Percentiles rank a stretch among this genome's conserved stretches.
Evolutionary conservation across 92 coral and sea anemone species (phyloP).

Genomic region (Pocillopora grandis): DNA sequence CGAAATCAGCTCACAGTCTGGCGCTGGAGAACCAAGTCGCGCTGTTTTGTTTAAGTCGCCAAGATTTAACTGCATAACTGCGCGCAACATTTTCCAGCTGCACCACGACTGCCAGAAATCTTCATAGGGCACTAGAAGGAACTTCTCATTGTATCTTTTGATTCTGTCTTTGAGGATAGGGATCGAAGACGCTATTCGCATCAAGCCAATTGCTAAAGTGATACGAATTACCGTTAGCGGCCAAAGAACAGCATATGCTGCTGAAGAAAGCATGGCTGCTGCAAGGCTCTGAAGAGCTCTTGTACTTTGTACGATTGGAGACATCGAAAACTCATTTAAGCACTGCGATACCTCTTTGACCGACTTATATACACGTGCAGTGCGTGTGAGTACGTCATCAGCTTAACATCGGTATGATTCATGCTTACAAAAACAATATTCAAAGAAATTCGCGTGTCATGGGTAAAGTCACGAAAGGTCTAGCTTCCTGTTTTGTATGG

Average conservation of each 20-base stretch:
- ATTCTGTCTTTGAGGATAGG: slow-evolving; percentile 37
- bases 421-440: not conserved
- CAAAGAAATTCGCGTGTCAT: not conserved
- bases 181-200: slow-evolving; percentile 40
- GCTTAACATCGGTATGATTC: slow-evolving; percentile 9
- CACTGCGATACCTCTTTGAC: not conserved
- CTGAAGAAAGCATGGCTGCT: slow-evolving; percentile 7
- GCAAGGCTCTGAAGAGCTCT: not conserved
- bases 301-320: not conserved
- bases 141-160: slow-evolving; percentile 32
- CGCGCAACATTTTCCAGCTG: slow-evolving; percentile 50
- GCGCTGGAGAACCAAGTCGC: slow-evolving; percentile 45
- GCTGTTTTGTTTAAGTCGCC: slow-evolving; percentile 52
- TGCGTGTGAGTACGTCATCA: slow-evolving; percentile 1
- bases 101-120: slow-evolving; percentile 60
- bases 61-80: not conserved
- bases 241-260: slow-evolving; percentile 11
- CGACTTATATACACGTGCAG: not conserved
- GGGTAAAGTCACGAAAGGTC: slow-evolving; percentile 5
- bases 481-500: slow-evolving; percentile 25
- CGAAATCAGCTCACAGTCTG: slow-evolving; percentile 47
- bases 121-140: slow-evolving; percentile 51
- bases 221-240: slow-evolving; percentile 11
- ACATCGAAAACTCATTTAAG: not conserved
- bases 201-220: slow-evolving; percentile 13